Conservation (phyloP, 2,113 vertebrate species). For the Corvus hawaiiensis region DNA sequence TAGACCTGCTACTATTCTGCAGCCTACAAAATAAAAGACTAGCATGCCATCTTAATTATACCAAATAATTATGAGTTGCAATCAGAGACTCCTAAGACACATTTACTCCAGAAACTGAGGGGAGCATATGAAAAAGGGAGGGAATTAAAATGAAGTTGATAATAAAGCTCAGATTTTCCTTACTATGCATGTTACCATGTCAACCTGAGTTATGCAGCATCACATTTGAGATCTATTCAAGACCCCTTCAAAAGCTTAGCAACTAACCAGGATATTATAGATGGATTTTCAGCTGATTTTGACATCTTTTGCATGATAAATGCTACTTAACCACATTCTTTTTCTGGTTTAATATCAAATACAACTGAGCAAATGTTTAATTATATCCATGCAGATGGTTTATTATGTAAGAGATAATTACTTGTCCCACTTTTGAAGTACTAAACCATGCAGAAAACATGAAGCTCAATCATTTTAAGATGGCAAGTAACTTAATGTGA, state of each 20-base stretch:
- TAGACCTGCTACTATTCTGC: neutral
- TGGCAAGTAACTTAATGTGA: neutral
- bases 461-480: constrained; percentile 13
- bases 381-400: constrained; percentile 66
- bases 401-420: constrained; percentile 68
- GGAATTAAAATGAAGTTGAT: constrained; percentile 40
- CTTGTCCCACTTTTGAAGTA: constrained; percentile 48
- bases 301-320: constrained; percentile 53
- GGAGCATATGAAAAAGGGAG: constrained; percentile 6
- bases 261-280: constrained; percentile 39
- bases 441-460: constrained; percentile 45
- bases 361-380: constrained; percentile 55
- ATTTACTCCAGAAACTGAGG: constrained; percentile 19
- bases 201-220: constrained; percentile 60
- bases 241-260: constrained; percentile 47
- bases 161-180: constrained; percentile 55
- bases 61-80: constrained; percentile 5
- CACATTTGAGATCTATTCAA: constrained; percentile 52
- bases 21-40: constrained; percentile 20
- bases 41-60: neutral
- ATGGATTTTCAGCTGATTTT: constrained; percentile 56
- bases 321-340: constrained; percentile 42
- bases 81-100: constrained; percentile 28
- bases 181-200: constrained; percentile 60
- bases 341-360: constrained; percentile 52